Base-by-base conservation (phyloP, 2,113 vertebrate species). In the Microtus oregoni region DNA sequence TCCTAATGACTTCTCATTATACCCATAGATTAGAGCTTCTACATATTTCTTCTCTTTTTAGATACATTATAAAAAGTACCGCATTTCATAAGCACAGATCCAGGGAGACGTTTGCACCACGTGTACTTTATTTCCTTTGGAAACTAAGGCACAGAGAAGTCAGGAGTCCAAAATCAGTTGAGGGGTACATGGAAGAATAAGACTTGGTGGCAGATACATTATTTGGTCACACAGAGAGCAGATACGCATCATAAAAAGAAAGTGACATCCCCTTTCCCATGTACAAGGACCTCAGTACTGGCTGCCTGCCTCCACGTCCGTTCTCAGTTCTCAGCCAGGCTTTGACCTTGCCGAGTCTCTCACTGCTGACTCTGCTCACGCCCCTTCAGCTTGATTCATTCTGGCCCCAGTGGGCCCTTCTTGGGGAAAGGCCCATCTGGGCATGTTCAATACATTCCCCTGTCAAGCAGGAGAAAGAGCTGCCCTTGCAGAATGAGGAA, bases 351-450 rank as follows among this genome's bases (percentile, higher is more conserved):
- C 47, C 28, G 52, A 91, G 79, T 90, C 91, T 97, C 47, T 96
- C 6, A 1, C 78, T 96, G 96, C 96, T 97, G 97, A 98, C 92
- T 95, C 89, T 77, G 94, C 91, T 96, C 91, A 15, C 30, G 65
- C 68, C 79, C 44, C 75, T 79, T 94, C 50, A 89, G 47, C 94
- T 89, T 96, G 79, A 95, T 98, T 96, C 90, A 97, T 95, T 78
- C 44, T 76, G 95, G 73, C 72, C 96, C 92, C 94, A 61, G 78
- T 70, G 70, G 94, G 38, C 35, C 44, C 91, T 92, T 79, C 91
- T 11, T 58, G n/a, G 91, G 87, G 95, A 96, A 83, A 97, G 96
- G 90, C 70, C 78, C 77, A 96, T 92, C 58, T 97, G 94, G 96
- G 96, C 94, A 32, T 47, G 89, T 92, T 97, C 94, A 92, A 63